A percentile compares a stretch with the other conserved stretches of the same genome.
These are phyloP conservation scores for Bruchidius siliquastri DNA, from an alignment of 2,888 invertebrate genomes.

Conservation along the genomic window DNA sequence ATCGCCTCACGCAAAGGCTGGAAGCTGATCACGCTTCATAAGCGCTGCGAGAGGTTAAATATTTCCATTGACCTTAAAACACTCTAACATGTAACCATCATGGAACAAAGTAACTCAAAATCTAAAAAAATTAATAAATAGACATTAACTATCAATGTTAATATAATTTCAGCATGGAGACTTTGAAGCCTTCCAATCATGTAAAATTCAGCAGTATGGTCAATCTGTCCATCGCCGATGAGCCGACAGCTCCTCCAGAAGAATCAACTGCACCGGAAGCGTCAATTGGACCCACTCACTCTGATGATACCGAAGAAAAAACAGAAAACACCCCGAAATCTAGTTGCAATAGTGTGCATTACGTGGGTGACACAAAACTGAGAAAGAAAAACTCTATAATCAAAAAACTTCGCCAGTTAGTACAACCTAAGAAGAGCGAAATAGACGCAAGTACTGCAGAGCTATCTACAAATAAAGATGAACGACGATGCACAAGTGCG, in stretches of 20 bases:
- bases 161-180: conserved; percentile 6
- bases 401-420: conserved; percentile 2
- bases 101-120: no score
- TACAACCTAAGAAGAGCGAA: conserved; percentile 3
- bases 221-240: background rate
- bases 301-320: background rate
- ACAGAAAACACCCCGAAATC: background rate
- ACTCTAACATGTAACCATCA: no score
- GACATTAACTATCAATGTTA: background rate
- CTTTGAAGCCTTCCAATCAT: conserved; percentile 4
- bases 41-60: no score
- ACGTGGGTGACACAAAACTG: background rate
- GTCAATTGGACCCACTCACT: background rate
- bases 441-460: conserved; percentile 2
- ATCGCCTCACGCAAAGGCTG: no score
- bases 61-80: no score
- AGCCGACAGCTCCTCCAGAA: background rate
- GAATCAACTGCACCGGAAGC: background rate
- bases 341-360: background rate
- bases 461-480: conserved; percentile 6
- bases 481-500: background rate
- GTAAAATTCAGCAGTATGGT: conserved; percentile 8
- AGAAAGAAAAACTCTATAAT: conserved; percentile 11
- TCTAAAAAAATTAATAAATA: no score
- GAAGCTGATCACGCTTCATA: no score